These are phyloP conservation scores for Brachionus calyciflorus DNA, from an alignment of 1,140 invertebrate species.

Conservation along the genomic window DNA sequence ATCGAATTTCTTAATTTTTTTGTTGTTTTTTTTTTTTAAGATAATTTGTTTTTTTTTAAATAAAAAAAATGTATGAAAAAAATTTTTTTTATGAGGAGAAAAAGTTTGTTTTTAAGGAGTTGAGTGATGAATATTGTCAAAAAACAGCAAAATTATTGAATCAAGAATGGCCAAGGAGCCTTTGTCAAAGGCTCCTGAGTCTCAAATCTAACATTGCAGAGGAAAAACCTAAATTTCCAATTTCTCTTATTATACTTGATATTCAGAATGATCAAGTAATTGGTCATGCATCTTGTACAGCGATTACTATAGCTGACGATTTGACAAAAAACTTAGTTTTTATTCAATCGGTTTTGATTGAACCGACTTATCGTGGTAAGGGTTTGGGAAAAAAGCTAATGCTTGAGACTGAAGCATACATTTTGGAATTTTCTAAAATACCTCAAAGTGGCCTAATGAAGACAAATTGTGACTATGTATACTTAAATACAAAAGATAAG, in stretches of 20 bases:
- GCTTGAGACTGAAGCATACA: slow-evolving; percentile 6
- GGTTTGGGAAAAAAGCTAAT: slow-evolving; percentile 14
- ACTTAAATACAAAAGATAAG: slow-evolving; percentile 45
- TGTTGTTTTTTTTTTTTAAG: slow-evolving; percentile 7
- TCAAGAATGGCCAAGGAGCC: slow-evolving; percentile 30
- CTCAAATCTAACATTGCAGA: not conserved
- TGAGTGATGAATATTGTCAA: slow-evolving; percentile 24
- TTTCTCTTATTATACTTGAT: slow-evolving; percentile 1
- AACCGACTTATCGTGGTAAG: not conserved
- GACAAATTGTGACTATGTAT: slow-evolving; percentile 27
- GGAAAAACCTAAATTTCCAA: not conserved
- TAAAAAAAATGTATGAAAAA: slow-evolving; percentile 31
- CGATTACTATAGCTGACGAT: not conserved
- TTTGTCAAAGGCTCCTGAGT: slow-evolving; percentile 14
- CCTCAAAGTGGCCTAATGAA: not conserved
- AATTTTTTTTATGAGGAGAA: not conserved
- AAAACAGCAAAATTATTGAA: slow-evolving; percentile 21
- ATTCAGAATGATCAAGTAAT: slow-evolving; percentile 10
- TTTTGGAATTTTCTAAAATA: not conserved
- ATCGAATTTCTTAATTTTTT: slow-evolving; percentile 34
- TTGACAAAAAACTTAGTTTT: not conserved
- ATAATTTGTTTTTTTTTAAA: slow-evolving; percentile 8
- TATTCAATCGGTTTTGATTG: slow-evolving; percentile 44
- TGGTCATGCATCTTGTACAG: slow-evolving; percentile 6
- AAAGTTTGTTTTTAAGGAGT: not conserved